Evolutionary conservation across 2,113 vertebrate species (phyloP), one percentile per base, ranked within the genome.

Genomic region (Scomber colias): DNA sequence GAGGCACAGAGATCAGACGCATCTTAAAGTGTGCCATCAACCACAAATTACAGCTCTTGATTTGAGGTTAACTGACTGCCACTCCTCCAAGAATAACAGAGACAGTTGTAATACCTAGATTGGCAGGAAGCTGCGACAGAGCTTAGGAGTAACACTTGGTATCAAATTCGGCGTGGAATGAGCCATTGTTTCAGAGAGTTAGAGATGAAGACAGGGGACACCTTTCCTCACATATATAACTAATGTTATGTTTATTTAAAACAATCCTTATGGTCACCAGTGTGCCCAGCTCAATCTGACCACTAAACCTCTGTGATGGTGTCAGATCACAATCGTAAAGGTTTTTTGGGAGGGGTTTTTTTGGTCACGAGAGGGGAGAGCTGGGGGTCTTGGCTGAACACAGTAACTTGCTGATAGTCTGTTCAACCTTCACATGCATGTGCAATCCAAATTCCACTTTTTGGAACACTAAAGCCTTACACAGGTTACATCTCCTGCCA

Each of bases 1-100:
- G 85, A 92, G 96, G 95, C 93, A 75, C 88, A 90, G 90, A 94
- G 92, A 93, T 95, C 92, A 94, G 95, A 93, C 94, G 94, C 94
- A 94, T 95, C 95, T 95, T 88, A 92, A 93, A 95, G 93, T 92
- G 93, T 93, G 92, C 93, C 94, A 94, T 95, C 95, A 95, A 93
- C 90, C 95, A 94, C 93, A 95, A 96, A 96, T 96, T 97, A 95
- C 94, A 92, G 92, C 91, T 89, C 94, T 93, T 95, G 96, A 95
- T 95, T 95, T 92, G 93, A 91, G 94, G 94, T 96, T 96, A 95
- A 96, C 93, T 93, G 93, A 90, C 90, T 94, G 92, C 91, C 95
- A 91, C 92, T 94, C 94, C 91, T 94, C 92, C 90, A 89, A 93
- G 88, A 93, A 95, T 91, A 95, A 95, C 94, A 94, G 83, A 94